Percentiles rank a stretch among this genome's conserved stretches.
phyloP scores from a whole-genome alignment of 2,888 invertebrate species.

The Thalpophila matura region DNA sequence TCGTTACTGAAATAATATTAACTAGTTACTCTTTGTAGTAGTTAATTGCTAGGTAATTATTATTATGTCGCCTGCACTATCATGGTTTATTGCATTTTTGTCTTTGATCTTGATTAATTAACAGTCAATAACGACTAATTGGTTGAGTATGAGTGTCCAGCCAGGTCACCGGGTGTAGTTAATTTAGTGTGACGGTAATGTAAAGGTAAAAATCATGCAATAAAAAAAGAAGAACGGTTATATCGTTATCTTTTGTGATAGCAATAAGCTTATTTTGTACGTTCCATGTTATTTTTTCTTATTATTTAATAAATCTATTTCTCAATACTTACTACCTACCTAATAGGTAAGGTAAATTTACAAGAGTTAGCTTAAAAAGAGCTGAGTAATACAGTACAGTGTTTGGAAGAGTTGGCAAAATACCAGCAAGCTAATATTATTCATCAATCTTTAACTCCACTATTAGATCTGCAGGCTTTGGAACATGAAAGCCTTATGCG shows the following conservation, averaged over 20 bases:
- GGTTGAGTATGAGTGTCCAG: neutral
- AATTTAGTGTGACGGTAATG: slow-evolving; percentile 3
- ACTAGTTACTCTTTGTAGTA: no score
- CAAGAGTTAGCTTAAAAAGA: slow-evolving; percentile 1
- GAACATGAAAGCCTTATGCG: slow-evolving; percentile 25
- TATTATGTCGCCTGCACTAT: no score
- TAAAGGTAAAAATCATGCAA: no score
- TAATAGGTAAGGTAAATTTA: neutral
- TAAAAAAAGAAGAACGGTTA: no score
- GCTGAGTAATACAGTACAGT: slow-evolving; percentile 21
- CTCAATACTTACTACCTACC: neutral
- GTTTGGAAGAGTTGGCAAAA: slow-evolving; percentile 41
- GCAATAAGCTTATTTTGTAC: no score
- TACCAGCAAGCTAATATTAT: slow-evolving; percentile 27
- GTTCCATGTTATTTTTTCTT: no score
- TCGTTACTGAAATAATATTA: no score
- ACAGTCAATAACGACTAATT: neutral
- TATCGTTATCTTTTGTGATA: no score
- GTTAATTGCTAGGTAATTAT: no score
- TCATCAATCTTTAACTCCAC: slow-evolving; percentile 39
- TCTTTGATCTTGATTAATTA: slow-evolving; percentile 7
- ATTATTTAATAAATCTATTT: slow-evolving; percentile 5
- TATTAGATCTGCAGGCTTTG: slow-evolving; percentile 21
- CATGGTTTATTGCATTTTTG: slow-evolving; percentile 6
- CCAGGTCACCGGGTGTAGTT: neutral